These are phyloP conservation scores for Norana najaformis DNA, from an alignment of 2,888 invertebrate species.

Conservation along the genomic window DNA sequence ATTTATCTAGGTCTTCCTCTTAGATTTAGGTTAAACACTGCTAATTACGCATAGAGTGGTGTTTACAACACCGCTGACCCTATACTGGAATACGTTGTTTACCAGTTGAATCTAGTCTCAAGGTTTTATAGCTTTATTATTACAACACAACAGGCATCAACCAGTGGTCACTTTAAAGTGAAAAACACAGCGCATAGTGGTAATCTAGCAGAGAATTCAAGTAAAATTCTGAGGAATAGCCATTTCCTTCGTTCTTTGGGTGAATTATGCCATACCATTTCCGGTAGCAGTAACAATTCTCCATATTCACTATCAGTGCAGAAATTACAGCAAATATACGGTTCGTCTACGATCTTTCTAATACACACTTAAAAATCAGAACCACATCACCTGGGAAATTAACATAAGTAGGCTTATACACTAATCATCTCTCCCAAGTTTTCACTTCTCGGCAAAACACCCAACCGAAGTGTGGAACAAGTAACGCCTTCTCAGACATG, in stretches of 20 bases:
- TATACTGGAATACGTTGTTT: no score
- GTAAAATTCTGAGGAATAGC: background rate
- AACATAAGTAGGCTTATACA: background rate
- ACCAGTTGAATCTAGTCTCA: no score
- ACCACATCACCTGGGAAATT: background rate
- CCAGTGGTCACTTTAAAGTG: no score
- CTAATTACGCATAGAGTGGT: no score
- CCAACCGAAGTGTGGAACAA: background rate
- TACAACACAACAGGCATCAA: no score
- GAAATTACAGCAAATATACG: background rate
- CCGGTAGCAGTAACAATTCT: background rate
- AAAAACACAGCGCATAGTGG: no score
- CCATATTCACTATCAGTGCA: background rate
- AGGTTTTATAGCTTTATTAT: no score
- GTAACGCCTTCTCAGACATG: background rate
- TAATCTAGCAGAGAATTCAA: no score
- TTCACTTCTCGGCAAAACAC: background rate
- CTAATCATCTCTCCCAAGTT: background rate
- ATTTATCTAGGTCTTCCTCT: no score
- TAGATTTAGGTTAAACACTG: no score
- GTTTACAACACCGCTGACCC: no score
- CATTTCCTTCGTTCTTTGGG: background rate
- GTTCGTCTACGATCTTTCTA: background rate
- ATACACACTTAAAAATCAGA: background rate
- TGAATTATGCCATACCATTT: constrained; percentile 2